Percentiles rank a stretch among this genome's conserved stretches.
Conservation (phyloP, 2,888 invertebrate species). For the Psylliodes chrysocephalus region DNA sequence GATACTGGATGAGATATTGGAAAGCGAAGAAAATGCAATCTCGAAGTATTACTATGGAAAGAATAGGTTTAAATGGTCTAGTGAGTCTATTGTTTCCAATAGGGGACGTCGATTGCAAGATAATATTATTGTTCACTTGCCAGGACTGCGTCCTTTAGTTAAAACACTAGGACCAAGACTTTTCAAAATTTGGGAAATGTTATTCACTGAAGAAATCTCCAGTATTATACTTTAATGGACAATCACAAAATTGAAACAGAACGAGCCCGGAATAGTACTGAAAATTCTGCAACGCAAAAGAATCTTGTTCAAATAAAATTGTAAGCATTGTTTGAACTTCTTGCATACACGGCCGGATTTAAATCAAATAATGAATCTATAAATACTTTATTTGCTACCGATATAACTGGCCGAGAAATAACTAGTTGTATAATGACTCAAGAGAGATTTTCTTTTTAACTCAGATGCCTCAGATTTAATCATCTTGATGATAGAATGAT, state of each 20-base stretch:
- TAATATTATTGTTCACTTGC: slow-evolving; percentile 12
- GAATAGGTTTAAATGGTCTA: slow-evolving; percentile 5
- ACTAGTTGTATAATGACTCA: no score
- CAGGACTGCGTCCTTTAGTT: not conserved
- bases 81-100: slow-evolving; percentile 1
- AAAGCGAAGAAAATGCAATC: not conserved
- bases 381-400: slow-evolving; percentile 13
- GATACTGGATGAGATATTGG: no score
- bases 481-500: no score
- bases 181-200: slow-evolving; percentile 14
- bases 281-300: slow-evolving; percentile 8
- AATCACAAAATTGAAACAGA: slow-evolving; percentile 14
- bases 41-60: not conserved
- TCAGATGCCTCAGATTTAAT: no score
- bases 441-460: no score
- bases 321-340: slow-evolving; percentile 6
- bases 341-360: no score
- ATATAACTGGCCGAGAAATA: no score
- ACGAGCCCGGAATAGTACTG: no score
- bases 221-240: slow-evolving; percentile 25
- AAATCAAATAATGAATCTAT: no score
- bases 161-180: no score
- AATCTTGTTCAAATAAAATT: not conserved
- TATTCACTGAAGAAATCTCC: slow-evolving; percentile 16
- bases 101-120: not conserved